Evolutionary conservation across 2,888 invertebrate species (phyloP).

Genomic region (Himalopsyche anomala): DNA sequence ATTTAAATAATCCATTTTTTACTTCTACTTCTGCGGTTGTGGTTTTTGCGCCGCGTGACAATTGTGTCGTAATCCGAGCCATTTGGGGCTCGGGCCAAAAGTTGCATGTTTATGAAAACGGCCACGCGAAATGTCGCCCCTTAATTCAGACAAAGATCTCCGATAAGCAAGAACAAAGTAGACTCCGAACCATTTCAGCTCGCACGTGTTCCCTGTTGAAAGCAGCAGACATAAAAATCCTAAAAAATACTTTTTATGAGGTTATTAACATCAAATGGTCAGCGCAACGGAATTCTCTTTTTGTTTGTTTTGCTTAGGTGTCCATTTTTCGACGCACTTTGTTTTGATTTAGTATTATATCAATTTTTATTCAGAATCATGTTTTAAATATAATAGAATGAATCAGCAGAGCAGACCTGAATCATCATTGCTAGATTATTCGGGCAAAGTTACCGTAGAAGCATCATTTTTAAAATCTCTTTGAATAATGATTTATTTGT

Average conservation of each 20-base stretch:
- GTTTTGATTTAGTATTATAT: not conserved
- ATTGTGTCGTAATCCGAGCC: not conserved
- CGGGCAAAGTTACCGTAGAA: too few relatives aligned
- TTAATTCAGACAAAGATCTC: conserved; percentile 1
- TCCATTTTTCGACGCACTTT: not conserved
- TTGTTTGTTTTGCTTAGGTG: conserved; percentile 14
- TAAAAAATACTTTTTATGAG: conserved; percentile 35
- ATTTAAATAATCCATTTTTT: not conserved
- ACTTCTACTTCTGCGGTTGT: not conserved
- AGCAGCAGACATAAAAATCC: conserved; percentile 3
- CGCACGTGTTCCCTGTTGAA: conserved; percentile 28
- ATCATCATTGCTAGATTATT: too few relatives aligned
- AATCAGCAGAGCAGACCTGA: too few relatives aligned
- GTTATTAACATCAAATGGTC: conserved; percentile 39
- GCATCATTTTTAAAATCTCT: too few relatives aligned
- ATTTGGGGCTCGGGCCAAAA: conserved; percentile 18
- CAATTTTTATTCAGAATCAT: too few relatives aligned
- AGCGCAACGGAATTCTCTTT: not conserved
- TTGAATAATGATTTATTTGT: too few relatives aligned
- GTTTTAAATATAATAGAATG: too few relatives aligned
- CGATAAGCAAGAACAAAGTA: conserved; percentile 18
- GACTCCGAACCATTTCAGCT: not conserved
- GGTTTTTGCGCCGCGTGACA: not conserved
- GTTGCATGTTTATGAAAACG: not conserved
- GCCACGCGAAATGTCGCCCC: conserved; percentile 14